These are phyloP conservation scores for Phymastichus coffea DNA, from an alignment of 1,140 invertebrate genomes.

Conservation along the genomic window DNA sequence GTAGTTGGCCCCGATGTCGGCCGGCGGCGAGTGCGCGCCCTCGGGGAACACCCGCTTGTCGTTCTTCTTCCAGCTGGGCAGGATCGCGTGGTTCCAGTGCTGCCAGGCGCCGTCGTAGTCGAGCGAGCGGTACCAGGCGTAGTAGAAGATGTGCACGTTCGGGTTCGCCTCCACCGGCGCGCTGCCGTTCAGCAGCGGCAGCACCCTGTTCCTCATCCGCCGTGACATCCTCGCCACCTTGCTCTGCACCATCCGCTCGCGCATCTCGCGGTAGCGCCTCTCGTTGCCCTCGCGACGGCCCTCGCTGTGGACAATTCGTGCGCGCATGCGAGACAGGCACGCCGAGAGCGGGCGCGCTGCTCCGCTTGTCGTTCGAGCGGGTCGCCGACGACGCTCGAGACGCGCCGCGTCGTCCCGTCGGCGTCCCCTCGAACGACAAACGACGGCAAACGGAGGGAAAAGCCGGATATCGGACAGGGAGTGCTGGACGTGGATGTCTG, in stretches of 20 bases:
- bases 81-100: slow-evolving; percentile 57
- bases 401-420: too few species aligned
- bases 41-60: slow-evolving; percentile 51
- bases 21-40: slow-evolving; percentile 51
- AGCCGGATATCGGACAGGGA: too few species aligned
- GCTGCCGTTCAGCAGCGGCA: slow-evolving; percentile 37
- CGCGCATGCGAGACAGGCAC: not conserved
- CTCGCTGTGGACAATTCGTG: not conserved
- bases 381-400: too few species aligned
- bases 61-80: slow-evolving; percentile 55
- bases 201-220: slow-evolving; percentile 42
- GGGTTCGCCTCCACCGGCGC: slow-evolving; percentile 46
- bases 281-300: slow-evolving; percentile 29
- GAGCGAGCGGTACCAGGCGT: slow-evolving; percentile 56
- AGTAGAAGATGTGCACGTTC: slow-evolving; percentile 58
- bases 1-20: slow-evolving; percentile 55
- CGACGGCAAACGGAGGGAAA: too few species aligned
- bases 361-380: too few species aligned
- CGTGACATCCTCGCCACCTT: slow-evolving; percentile 39
- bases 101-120: slow-evolving; percentile 50
- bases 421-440: too few species aligned
- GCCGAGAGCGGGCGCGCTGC: not conserved
- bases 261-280: slow-evolving; percentile 37
- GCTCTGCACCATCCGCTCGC: slow-evolving; percentile 37
- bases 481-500: too few species aligned